These are phyloP conservation scores for Drosophila melanica DNA, from an alignment of 1,140 invertebrate species.

Conservation along the genomic window DNA sequence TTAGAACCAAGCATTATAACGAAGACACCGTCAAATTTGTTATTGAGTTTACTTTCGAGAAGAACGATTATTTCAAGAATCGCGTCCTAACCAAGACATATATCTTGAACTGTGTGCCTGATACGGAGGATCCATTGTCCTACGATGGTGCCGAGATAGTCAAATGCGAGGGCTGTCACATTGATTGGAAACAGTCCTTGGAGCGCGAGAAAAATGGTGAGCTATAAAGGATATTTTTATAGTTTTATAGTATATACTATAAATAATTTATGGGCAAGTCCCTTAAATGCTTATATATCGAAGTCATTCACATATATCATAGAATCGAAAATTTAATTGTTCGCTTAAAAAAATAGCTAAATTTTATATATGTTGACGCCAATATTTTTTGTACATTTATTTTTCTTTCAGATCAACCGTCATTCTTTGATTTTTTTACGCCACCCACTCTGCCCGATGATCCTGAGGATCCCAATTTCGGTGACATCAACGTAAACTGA, in stretches of 20 bases:
- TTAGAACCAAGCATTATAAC: slow-evolving; percentile 62
- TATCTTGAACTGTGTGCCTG: slow-evolving; percentile 92
- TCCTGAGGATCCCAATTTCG: slow-evolving; percentile 56
- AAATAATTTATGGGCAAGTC: too few relatives aligned
- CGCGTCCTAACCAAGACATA: slow-evolving; percentile 94
- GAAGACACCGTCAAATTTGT: slow-evolving; percentile 87
- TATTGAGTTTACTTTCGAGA: slow-evolving; percentile 93
- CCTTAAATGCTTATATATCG: too few relatives aligned
- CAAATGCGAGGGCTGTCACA: slow-evolving; percentile 89
- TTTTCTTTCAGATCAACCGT: slow-evolving; percentile 25
- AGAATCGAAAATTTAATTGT: too few relatives aligned
- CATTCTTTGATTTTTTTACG: slow-evolving; percentile 97
- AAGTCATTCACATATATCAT: too few relatives aligned
- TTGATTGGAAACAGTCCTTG: slow-evolving; percentile 87
- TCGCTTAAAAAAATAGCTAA: too few relatives aligned
- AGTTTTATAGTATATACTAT: too few relatives aligned
- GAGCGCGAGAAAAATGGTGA: slow-evolving; percentile 93
- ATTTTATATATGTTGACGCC: too few relatives aligned
- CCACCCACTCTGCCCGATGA: slow-evolving; percentile 86
- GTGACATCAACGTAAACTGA: slow-evolving; percentile 73
- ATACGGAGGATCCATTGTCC: slow-evolving; percentile 92
- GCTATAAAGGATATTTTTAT: too few relatives aligned
- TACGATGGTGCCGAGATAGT: slow-evolving; percentile 97
- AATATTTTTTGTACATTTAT: too few relatives aligned
- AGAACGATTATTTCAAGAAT: slow-evolving; percentile 96